Evolutionary conservation across 2,113 vertebrate species (phyloP), one percentile per base, ranked within the genome.

Genomic region (Atractosteus spatula): DNA sequence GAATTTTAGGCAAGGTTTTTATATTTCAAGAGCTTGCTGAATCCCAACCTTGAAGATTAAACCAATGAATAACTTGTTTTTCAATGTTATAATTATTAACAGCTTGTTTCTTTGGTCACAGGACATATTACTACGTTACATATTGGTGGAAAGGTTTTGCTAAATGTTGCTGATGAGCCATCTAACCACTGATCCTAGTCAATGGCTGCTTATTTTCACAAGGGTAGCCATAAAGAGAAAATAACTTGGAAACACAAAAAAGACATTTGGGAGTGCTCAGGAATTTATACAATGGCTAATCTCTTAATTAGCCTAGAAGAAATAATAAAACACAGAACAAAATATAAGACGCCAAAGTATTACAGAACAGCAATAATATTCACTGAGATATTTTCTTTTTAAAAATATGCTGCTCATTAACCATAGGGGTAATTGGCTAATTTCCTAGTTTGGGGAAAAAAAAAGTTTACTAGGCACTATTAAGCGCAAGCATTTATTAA

Each of bases 241-340:
- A 59, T 57, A 45, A 69, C 74, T 79, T 89, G 88, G 86, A 89
- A 84, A 85, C 77, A 82, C 78, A 43, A 85, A 87, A 86, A 82
- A 80, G 62, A 79, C 77, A 74, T 75, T 80, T 80, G 81, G 81
- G 78, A 81, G 79, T 72, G 68, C 65, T 76, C 77, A 85, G 86
- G 86, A 88, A 89, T 88, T 88, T 89, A 84, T 90, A 84, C 81
- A 87, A 87, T 78, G 77, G 85, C 80, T 87, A 87, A 89, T 87
- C 82, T 88, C 84, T 89, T 92, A 90, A 92, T 91, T 90, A 90
- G 85, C 82, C 82, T 78, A 88, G 86, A 89, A 91, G 85, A 91
- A 85, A 89, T 90, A 88, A 92, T 89, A 85, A 80, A 87, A 84
- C 59, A 78, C 83, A 89, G 81, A 78, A 80, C 82, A 73, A 87